Evolutionary conservation across 2,888 invertebrate genomes (phyloP), one percentile per base, ranked within the genome.

Genomic region (Pristionchus entomophagus): DNA sequence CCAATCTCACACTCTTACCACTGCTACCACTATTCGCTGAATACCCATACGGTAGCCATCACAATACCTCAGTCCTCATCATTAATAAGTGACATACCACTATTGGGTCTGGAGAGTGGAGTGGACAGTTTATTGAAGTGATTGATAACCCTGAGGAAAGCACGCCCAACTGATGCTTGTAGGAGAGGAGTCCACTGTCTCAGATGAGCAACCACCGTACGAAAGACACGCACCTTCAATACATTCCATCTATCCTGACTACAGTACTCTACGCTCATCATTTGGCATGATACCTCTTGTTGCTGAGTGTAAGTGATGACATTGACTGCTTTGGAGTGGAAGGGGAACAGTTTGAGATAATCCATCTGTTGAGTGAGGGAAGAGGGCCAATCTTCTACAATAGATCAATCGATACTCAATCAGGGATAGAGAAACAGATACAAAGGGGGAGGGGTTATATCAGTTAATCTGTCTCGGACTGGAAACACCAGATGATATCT

Each of bases 311-410:
- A 84, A 6, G 62, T 65, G 62, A 65, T 65, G 5, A 84, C 65
- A 65, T 22, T 45, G 41, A 82, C 59, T 29, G 65, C 38, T 22
- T 49, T 65, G 19, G 62, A 22, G 49, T 84, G 84, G 51, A 84
- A 84, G 26, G 84, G 84, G 51, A 84, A 84, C 22, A 29, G 41
- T 35, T 65, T 51, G n/a, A 84, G 65, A 65, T 84, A 84, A 19
- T 35, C 35, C 84, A 84, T 84, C 49, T 45, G 49, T 26, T 49
- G 62, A 3, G n/a, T 14, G 26, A 84, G 32, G 26, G 32, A 3
- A 8, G 65, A n/a, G 14, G 84, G 51, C 65, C 62, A 84, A 32
- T 84, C 84, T n/a, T n/a, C n/a, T n/a, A n/a, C n/a, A n/a, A n/a
- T n/a, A n/a, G n/a, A n/a, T n/a, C n/a, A n/a, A n/a, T n/a, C n/a